Percentiles rank a stretch among this genome's conserved stretches.
Conservation (phyloP, 2,888 invertebrate species). For the Campoplex capitator region DNA sequence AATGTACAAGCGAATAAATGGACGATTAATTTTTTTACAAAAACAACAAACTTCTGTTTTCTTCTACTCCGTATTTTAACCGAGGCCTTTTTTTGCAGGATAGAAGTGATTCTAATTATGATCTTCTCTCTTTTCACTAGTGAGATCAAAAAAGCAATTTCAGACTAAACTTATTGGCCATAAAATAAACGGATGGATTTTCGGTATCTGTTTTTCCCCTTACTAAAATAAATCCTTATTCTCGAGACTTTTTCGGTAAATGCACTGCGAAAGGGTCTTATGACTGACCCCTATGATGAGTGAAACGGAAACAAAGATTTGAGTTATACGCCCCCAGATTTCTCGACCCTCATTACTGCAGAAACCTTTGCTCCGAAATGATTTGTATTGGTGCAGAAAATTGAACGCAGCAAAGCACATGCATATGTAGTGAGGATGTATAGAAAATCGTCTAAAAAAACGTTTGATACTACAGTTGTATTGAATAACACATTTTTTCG, state of each 20-base stretch:
- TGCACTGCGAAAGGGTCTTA: background rate
- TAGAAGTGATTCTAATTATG: background rate
- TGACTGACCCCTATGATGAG: background rate
- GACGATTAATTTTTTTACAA: slow-evolving; percentile 81
- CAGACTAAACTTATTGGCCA: background rate
- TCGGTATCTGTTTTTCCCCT: background rate
- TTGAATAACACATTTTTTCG: background rate
- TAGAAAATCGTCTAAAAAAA: background rate
- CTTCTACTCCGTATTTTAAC: background rate
- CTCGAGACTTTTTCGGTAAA: background rate
- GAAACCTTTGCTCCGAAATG: background rate
- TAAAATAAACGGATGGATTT: background rate
- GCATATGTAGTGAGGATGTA: too few relatives aligned
- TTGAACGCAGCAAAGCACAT: background rate
- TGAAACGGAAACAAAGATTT: background rate
- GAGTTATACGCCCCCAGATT: background rate
- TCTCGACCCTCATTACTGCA: background rate
- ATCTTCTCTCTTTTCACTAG: too few relatives aligned
- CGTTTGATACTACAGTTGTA: background rate
- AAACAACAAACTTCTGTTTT: slow-evolving; percentile 15
- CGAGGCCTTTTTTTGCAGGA: too few relatives aligned
- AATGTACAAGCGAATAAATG: slow-evolving; percentile 80
- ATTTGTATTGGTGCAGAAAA: too few relatives aligned
- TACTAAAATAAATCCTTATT: background rate
- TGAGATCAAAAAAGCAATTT: background rate